phyloP scores from a whole-genome alignment of 2,888 invertebrate species.

The Caenorhabditis sulstoni region DNA sequence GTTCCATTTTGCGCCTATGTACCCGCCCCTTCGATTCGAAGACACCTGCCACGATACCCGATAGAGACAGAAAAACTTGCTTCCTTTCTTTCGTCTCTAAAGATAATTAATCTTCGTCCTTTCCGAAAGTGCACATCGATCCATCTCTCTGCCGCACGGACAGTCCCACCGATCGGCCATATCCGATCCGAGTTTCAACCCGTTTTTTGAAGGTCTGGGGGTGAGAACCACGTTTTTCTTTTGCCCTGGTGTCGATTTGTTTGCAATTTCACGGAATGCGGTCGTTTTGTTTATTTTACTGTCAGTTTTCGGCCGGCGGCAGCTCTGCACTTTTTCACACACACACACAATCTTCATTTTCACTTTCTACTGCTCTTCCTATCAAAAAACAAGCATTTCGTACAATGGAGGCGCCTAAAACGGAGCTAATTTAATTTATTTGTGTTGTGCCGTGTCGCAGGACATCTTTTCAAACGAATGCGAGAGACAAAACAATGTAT shows the following conservation, averaged over 20 bases:
- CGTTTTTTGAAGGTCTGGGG: neutral
- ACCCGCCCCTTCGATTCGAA: no score
- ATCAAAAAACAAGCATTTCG: neutral
- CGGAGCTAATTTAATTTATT: conserved; percentile 48
- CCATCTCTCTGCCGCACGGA: no score
- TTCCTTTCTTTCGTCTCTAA: no score
- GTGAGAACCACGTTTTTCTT: conserved; percentile 2
- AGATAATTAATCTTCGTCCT: neutral
- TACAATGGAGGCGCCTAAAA: conserved; percentile 32
- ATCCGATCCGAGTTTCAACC: conserved; percentile 9
- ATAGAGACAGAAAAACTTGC: no score
- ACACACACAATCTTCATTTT: neutral
- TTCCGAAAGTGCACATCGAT: conserved; percentile 14
- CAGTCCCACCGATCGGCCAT: neutral
- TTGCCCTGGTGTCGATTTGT: conserved; percentile 43
- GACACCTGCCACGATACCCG: no score
- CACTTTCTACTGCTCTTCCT: no score
- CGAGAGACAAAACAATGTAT: conserved; percentile 1
- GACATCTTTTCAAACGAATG: neutral
- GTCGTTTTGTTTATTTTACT: conserved; percentile 50
- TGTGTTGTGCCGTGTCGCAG: conserved; percentile 9
- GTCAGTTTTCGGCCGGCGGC: conserved; percentile 38
- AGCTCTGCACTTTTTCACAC: conserved; percentile 46
- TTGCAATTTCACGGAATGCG: conserved; percentile 56
- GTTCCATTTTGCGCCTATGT: no score